Conservation (phyloP, 2,888 invertebrate species). For the Tribolium freemani region DNA sequence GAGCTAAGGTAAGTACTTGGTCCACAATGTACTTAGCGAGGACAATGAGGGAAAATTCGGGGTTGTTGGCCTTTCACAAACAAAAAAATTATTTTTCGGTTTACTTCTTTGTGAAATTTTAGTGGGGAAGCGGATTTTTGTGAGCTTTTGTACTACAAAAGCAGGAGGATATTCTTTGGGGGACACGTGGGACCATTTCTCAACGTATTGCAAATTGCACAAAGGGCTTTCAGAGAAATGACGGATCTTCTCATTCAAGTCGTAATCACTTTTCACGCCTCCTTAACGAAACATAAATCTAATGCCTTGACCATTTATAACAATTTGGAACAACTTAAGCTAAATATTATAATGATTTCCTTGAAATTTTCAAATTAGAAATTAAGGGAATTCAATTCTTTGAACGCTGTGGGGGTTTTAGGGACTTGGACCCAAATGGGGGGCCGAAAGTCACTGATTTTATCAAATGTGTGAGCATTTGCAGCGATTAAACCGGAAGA, state of each 20-base stretch:
- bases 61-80: conserved; percentile 22
- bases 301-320: neutral
- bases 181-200: conserved; percentile 1
- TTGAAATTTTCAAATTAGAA: too few relatives aligned
- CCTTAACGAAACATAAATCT: conserved; percentile 2
- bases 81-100: conserved; percentile 34
- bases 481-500: conserved; percentile 3
- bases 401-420: too few relatives aligned
- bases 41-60: neutral
- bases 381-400: too few relatives aligned
- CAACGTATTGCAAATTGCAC: neutral
- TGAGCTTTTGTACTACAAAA: neutral
- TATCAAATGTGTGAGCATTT: too few relatives aligned
- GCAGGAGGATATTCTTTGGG: neutral
- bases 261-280: neutral
- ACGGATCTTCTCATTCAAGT: neutral
- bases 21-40: conserved; percentile 22
- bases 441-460: too few relatives aligned
- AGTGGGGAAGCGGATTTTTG: conserved; percentile 9
- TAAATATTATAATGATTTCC: too few relatives aligned
- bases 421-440: too few relatives aligned
- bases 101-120: conserved; percentile 21
- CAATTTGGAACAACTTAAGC: too few relatives aligned
- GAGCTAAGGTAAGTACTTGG: conserved; percentile 14
- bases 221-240: neutral